Percentiles rank a stretch among this genome's conserved stretches.
Conservation (phyloP, 2,797 vertebrate genomes). For the Aphelocoma californica region DNA sequence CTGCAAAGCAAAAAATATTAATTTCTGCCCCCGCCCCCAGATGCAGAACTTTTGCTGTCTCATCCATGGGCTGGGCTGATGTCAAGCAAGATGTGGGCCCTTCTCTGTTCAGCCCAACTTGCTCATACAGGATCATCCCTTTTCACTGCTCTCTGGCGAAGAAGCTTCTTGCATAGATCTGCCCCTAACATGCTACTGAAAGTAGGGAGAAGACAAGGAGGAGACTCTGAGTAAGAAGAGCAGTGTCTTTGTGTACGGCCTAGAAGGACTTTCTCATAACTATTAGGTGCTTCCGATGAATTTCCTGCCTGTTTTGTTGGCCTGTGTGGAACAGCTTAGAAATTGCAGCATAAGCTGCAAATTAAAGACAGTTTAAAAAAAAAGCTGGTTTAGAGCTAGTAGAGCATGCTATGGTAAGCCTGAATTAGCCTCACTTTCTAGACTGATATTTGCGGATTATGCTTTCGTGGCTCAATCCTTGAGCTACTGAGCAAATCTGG, state of each 20-base stretch:
- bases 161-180: not conserved
- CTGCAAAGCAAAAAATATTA: not conserved
- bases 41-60: not conserved
- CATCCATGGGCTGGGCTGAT: not conserved
- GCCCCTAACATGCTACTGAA: not conserved
- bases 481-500: not conserved
- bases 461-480: not conserved
- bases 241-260: not conserved
- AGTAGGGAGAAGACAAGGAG: not conserved
- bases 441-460: not conserved
- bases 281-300: not conserved
- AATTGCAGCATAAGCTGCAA: not conserved
- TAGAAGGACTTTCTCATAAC: not conserved
- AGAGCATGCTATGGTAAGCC: not conserved
- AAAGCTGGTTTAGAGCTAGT: not conserved
- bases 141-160: not conserved
- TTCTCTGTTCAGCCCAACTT: not conserved
- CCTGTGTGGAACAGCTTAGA: not conserved
- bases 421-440: constrained; percentile 10
- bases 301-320: not conserved
- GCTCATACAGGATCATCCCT: not conserved
- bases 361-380: not conserved
- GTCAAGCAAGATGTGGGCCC: not conserved
- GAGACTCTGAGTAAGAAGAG: not conserved
- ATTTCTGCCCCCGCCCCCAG: not conserved